A percentile compares a stretch with the other conserved stretches of the same genome.
Evolutionary conservation across 2,113 vertebrate genomes (phyloP).

Genomic region (Perccottus glenii): DNA sequence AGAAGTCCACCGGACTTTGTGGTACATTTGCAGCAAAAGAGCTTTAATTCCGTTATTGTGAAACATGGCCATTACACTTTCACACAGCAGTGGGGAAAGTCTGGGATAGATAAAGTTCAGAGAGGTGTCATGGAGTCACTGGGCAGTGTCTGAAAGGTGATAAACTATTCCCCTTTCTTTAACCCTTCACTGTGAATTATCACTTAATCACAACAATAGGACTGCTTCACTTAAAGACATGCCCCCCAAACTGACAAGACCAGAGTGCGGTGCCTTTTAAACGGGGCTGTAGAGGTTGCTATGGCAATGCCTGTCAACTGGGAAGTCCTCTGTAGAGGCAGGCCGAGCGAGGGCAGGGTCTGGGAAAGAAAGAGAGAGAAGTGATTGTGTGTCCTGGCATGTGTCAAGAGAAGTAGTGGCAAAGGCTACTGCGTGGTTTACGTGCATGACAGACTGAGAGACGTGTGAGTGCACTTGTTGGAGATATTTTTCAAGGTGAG

Average conservation of each 20-base stretch:
- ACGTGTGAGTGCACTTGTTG: constrained; percentile 47
- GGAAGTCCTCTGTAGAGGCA: constrained; percentile 70
- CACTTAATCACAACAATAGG: constrained; percentile 77
- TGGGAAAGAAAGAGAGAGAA: constrained; percentile 45
- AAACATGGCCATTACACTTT: constrained; percentile 39
- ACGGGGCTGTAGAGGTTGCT: constrained; percentile 61
- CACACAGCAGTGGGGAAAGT: constrained; percentile 37
- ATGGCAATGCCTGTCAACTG: constrained; percentile 75
- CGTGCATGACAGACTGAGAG: constrained; percentile 22
- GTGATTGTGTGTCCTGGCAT: constrained; percentile 49
- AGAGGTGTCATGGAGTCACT: constrained; percentile 39
- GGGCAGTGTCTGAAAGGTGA: constrained; percentile 55
- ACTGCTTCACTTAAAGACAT: constrained; percentile 60
- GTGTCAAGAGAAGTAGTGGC: constrained; percentile 34
- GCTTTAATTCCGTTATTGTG: constrained; percentile 32
- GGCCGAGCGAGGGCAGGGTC: constrained; percentile 50
- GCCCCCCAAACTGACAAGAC: constrained; percentile 57
- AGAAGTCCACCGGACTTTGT: constrained; percentile 41
- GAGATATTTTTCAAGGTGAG: constrained; percentile 61
- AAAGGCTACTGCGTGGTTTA: constrained; percentile 34
- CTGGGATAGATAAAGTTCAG: constrained; percentile 35
- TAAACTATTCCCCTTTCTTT: constrained; percentile 69
- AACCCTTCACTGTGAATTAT: constrained; percentile 77
- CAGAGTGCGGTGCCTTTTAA: constrained; percentile 67
- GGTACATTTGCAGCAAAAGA: constrained; percentile 30